These are phyloP conservation scores for Quadroppia sp. DNA, from an alignment of 2,888 invertebrate genomes.

Conservation along the genomic window DNA sequence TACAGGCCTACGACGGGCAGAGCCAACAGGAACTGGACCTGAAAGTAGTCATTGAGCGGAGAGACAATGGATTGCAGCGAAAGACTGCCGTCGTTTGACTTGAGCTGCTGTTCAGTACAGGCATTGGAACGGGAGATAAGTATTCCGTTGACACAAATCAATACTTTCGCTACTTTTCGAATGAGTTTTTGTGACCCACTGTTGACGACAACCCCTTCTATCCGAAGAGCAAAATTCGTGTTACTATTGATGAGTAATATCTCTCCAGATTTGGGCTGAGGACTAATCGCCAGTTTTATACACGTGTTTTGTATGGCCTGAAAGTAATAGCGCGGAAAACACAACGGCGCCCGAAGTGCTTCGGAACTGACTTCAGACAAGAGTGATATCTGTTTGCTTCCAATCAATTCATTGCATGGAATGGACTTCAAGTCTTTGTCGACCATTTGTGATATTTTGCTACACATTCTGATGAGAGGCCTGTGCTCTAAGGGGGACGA, in stretches of 20 bases:
- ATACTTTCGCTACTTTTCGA: slow-evolving; percentile 66
- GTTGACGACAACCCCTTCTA: slow-evolving; percentile 80
- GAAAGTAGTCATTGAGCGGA: slow-evolving; percentile 90
- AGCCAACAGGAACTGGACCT: slow-evolving; percentile 79
- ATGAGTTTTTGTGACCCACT: slow-evolving; percentile 63
- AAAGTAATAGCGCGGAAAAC: slow-evolving; percentile 73
- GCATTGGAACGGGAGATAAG: slow-evolving; percentile 50
- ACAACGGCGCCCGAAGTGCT: slow-evolving; percentile 63
- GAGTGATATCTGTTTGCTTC: slow-evolving; percentile 31
- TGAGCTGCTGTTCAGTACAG: slow-evolving; percentile 18
- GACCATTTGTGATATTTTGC: slow-evolving; percentile 43
- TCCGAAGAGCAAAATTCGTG: slow-evolving; percentile 81
- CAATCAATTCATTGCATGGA: neutral
- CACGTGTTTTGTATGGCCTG: slow-evolving; percentile 77
- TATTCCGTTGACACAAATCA: slow-evolving; percentile 66
- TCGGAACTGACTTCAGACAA: slow-evolving; percentile 54
- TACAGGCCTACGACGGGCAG: slow-evolving; percentile 62
- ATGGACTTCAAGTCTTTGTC: neutral
- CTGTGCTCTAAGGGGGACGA: slow-evolving; percentile 32
- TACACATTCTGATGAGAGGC: slow-evolving; percentile 45
- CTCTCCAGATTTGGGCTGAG: slow-evolving; percentile 75
- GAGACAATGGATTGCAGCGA: slow-evolving; percentile 58
- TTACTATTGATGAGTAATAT: slow-evolving; percentile 76
- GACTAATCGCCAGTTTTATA: slow-evolving; percentile 73
- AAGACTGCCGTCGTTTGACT: neutral